Conservation (phyloP, 2,797 vertebrate genomes). For the Lerista edwardsae region DNA sequence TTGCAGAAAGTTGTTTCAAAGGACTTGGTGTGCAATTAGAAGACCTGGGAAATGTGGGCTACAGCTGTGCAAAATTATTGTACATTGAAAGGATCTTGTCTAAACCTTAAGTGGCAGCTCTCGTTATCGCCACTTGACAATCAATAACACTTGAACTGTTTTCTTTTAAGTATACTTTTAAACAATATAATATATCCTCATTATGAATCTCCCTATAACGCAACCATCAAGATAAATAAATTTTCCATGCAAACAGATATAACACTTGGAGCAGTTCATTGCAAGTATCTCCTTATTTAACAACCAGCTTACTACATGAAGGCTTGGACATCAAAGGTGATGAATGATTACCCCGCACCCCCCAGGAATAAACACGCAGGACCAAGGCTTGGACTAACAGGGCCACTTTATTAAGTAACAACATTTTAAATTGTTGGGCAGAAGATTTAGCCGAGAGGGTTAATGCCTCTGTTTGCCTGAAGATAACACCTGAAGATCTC, state of each 20-base stretch:
- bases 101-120: constrained; percentile 11
- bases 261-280: background rate
- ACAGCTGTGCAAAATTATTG: background rate
- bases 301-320: background rate
- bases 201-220: constrained; percentile 5
- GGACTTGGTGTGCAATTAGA: constrained; percentile 12
- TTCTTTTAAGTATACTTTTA: constrained; percentile 30
- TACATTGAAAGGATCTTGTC: constrained; percentile 28
- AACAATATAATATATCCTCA: background rate
- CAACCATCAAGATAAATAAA: constrained; percentile 13
- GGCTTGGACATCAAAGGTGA: background rate
- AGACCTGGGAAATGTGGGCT: constrained; percentile 16
- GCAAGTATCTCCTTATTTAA: background rate
- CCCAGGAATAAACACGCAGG: too few relatives aligned
- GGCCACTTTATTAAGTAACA: too few relatives aligned
- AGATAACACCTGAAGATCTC: too few relatives aligned
- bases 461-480: too few relatives aligned
- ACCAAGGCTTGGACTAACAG: too few relatives aligned
- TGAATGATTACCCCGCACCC: background rate
- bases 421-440: too few relatives aligned
- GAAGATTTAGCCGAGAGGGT: too few relatives aligned
- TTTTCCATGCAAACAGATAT: background rate
- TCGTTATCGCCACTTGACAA: constrained; percentile 40
- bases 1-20: constrained; percentile 39
- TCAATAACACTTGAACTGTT: constrained; percentile 46